phyloP scores from a whole-genome alignment of 2,888 invertebrate species.

The Bedellia somnulentella region DNA sequence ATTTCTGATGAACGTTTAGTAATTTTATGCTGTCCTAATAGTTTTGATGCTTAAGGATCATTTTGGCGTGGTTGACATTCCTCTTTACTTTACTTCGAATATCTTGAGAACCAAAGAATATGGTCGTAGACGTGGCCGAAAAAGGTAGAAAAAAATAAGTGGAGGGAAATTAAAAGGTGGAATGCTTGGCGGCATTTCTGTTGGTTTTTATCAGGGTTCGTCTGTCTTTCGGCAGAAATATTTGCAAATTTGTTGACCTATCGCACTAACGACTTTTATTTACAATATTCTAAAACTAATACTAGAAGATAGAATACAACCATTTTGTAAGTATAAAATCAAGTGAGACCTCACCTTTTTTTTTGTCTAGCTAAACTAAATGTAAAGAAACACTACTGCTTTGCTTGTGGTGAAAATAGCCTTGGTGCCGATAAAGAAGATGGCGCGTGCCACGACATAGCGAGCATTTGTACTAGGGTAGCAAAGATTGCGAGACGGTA shows the following conservation, averaged over 20 bases:
- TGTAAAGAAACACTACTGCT: too few species aligned
- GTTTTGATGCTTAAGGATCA: constrained; percentile 50
- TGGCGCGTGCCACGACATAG: constrained; percentile 51
- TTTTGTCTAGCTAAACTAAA: too few species aligned
- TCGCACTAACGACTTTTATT: constrained; percentile 6
- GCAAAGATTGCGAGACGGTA: constrained; percentile 16
- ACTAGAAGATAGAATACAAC: too few species aligned
- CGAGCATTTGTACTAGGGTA: constrained; percentile 38
- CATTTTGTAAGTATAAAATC: too few species aligned
- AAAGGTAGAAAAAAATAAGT: constrained; percentile 29
- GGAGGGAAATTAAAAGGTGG: constrained; percentile 24
- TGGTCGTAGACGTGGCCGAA: constrained; percentile 16
- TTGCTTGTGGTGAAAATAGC: too few species aligned
- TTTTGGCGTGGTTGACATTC: constrained; percentile 40
- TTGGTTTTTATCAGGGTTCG: constrained; percentile 22
- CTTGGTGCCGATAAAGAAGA: constrained; percentile 30
- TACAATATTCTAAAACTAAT: too few species aligned
- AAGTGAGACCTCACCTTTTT: too few species aligned
- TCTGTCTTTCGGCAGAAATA: constrained; percentile 5
- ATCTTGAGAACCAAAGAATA: constrained; percentile 15
- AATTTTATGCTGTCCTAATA: constrained; percentile 41
- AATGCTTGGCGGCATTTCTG: constrained; percentile 25
- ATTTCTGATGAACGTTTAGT: constrained; percentile 30
- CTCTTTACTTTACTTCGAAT: constrained; percentile 22
- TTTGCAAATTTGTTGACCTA: not conserved